These are phyloP conservation scores for Coremacera marginata DNA, from an alignment of 2,888 invertebrate genomes.

Conservation along the genomic window DNA sequence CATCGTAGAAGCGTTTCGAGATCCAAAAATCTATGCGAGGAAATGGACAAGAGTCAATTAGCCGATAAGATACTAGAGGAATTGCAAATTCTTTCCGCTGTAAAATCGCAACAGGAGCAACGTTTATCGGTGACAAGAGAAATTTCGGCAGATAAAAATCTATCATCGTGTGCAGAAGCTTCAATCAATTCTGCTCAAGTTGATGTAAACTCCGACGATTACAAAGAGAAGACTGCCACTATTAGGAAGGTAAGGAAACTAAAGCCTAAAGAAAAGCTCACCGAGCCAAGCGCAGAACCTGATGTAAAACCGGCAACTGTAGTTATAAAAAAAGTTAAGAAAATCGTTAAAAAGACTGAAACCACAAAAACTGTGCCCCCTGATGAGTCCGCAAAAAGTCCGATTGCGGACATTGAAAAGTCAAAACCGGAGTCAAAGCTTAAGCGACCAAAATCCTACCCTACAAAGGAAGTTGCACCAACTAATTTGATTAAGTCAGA, in stretches of 20 bases:
- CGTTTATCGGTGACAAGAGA: constrained; percentile 39
- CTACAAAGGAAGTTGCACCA: constrained; percentile 67
- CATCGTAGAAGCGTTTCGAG: constrained; percentile 58
- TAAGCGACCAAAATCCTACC: constrained; percentile 73
- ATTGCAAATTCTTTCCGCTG: constrained; percentile 63
- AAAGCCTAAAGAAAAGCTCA: constrained; percentile 59
- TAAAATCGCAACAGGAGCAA: constrained; percentile 56
- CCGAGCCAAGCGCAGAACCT: constrained; percentile 43
- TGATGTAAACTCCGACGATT: constrained; percentile 42
- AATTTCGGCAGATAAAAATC: background rate
- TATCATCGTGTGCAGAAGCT: background rate
- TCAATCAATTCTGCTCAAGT: background rate
- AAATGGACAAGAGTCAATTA: constrained; percentile 60
- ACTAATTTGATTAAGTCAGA: constrained; percentile 49
- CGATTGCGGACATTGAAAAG: constrained; percentile 46
- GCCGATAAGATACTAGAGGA: constrained; percentile 67
- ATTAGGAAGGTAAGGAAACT: constrained; percentile 59
- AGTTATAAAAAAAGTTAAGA: constrained; percentile 61
- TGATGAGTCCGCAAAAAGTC: constrained; percentile 21
- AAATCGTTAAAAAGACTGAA: constrained; percentile 60
- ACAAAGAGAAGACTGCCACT: constrained; percentile 49
- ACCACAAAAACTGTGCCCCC: constrained; percentile 36
- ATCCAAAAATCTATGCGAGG: constrained; percentile 51
- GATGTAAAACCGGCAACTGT: constrained; percentile 48
- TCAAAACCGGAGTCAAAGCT: constrained; percentile 70